A percentile compares a stretch with the other conserved stretches of the same genome.
Conservation (phyloP, 2,797 vertebrate species). For the Oreonectes daqikongensis region DNA sequence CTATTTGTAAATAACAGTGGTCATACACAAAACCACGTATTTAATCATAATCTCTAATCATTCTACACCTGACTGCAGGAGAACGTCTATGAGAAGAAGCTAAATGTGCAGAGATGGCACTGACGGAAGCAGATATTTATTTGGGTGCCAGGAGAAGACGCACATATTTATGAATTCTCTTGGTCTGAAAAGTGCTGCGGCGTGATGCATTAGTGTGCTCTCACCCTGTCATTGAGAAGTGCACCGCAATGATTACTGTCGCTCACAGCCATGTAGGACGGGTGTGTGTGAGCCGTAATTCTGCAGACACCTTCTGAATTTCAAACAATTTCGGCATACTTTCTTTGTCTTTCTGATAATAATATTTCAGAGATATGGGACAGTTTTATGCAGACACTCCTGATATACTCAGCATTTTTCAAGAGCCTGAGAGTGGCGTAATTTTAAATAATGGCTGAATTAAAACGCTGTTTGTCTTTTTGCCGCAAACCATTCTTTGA, state of each 20-base stretch:
- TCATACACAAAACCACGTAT: not conserved
- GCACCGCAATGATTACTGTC: conserved; percentile 36
- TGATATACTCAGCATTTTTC: conserved; percentile 17
- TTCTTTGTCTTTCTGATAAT: conserved; percentile 12
- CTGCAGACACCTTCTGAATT: conserved; percentile 19
- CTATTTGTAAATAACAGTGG: not conserved
- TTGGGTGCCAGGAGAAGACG: conserved; percentile 1
- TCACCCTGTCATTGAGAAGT: conserved; percentile 25
- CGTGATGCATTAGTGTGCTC: conserved; percentile 27
- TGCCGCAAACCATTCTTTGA: not conserved
- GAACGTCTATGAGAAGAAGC: conserved; percentile 1
- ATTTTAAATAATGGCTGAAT: conserved; percentile 14
- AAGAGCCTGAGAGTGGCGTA: conserved; percentile 7
- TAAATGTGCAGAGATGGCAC: conserved; percentile 24
- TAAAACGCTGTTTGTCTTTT: conserved; percentile 16
- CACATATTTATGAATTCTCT: conserved; percentile 24
- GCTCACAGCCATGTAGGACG: conserved; percentile 19
- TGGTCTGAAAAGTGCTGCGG: conserved; percentile 15
- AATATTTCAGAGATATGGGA: conserved; percentile 16
- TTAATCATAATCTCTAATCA: not conserved
- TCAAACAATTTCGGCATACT: not conserved
- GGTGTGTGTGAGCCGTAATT: conserved; percentile 32
- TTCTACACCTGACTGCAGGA: conserved; percentile 9
- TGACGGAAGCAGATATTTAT: conserved; percentile 24
- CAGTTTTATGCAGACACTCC: conserved; percentile 12